Evolutionary conservation across 2,888 invertebrate genomes (phyloP), one percentile per base, ranked within the genome.

Genomic region (Herminia tarsipennalis): DNA sequence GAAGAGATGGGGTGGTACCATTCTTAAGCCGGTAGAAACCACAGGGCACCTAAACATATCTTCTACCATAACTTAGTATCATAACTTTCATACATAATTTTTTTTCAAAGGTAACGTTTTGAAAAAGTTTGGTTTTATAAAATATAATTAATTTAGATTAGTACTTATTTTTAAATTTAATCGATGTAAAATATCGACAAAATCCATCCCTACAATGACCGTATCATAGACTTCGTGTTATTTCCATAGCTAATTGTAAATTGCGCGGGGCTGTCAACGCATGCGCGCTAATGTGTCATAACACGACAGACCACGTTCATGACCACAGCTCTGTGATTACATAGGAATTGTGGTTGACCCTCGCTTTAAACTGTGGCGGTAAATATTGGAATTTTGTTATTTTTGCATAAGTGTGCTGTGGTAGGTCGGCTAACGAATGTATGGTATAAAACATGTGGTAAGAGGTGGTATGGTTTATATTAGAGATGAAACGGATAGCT

Each of bases 171-270:
- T 13, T 20, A n/a, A 1, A 20, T 5, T 1, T 18, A 27, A 0
- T 20, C n/a, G 6, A 12, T 12, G 10, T 22, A 28, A 12, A 32
- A 10, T 30, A 44, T 45, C 53, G 48, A 46, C 22, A 12, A 2
- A 17, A 45, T 49, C 38, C 76, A 62, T 64, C 79, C 36, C 76
- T 77, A 76, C 28, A 39, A 56, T 70, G 66, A 64, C 69, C 68
- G 70, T 52, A 61, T 70, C 76, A 72, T 67, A 56, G 61, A 63
- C 67, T 76, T 60, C 76, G 72, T 73, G 77, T 78, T 84, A 86
- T 88, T 83, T 84, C 90, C 90, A 86, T 91, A 77, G 77, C 88
- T 88, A 90, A 91, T 90, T 89, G 88, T 75, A 90, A 91, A 90
- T 90, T 87, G 85, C 78, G 76, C 73, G 53, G 62, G 68, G 76